phyloP scores from a whole-genome alignment of 1,140 invertebrate species.

The Bombus picipes region DNA sequence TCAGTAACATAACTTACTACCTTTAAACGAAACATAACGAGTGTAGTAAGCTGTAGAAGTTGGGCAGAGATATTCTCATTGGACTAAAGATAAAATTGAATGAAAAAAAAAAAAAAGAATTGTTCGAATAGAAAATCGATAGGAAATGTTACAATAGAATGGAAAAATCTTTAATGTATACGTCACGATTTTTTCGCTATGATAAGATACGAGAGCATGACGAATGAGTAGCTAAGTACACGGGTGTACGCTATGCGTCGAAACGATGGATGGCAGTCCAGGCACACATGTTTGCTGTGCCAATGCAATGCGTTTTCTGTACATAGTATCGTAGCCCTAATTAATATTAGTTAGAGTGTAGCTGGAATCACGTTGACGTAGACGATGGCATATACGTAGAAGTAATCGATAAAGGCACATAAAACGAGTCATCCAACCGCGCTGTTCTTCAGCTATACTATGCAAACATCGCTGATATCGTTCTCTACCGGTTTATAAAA shows the following conservation, averaged over 20 bases:
- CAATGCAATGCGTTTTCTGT: constrained; percentile 73
- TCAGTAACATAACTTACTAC: no score
- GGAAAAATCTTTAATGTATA: not conserved
- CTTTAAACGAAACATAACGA: no score
- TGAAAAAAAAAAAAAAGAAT: no score
- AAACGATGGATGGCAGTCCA: constrained; percentile 62
- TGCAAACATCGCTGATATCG: not conserved
- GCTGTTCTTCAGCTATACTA: not conserved
- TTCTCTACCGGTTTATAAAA: not conserved
- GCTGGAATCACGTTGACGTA: constrained; percentile 54
- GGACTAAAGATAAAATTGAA: no score
- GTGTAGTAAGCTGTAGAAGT: not conserved
- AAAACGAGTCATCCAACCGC: constrained; percentile 33
- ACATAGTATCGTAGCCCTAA: constrained; percentile 68
- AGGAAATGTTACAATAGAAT: not conserved
- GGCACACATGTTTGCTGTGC: constrained; percentile 69
- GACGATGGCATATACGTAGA: constrained; percentile 32
- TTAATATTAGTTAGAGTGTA: constrained; percentile 61
- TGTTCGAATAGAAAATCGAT: not conserved
- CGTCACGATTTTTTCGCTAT: not conserved
- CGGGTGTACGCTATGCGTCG: not conserved
- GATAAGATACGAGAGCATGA: constrained; percentile 3
- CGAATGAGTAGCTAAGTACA: not conserved
- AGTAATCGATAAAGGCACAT: constrained; percentile 48
- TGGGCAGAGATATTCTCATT: not conserved